Evolutionary conservation across 2,888 invertebrate genomes (phyloP).

Genomic region (Apamea monoglypha): DNA sequence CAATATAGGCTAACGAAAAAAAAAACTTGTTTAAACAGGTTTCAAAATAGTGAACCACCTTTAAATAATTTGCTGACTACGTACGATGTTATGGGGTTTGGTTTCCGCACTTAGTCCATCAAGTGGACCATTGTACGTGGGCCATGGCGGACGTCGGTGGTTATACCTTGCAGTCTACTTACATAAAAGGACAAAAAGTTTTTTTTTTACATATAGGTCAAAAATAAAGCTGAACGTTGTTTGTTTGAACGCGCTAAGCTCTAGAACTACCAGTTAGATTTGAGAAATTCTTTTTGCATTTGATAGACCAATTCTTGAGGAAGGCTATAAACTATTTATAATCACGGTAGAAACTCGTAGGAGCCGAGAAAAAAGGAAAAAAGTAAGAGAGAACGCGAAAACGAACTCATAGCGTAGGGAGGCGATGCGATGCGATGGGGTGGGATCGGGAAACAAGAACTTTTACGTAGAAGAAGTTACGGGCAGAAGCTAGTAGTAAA

Average conservation of each 20-base stretch:
- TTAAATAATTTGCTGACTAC: not conserved
- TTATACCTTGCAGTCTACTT: no score
- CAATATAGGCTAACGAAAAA: no score
- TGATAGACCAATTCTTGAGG: not conserved
- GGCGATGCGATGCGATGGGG: not conserved
- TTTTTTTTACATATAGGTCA: no score
- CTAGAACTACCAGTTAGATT: no score
- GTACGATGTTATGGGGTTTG: no score
- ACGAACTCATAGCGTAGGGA: not conserved
- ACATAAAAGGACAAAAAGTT: no score
- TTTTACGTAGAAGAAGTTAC: not conserved
- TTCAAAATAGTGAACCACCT: not conserved
- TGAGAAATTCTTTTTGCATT: no score
- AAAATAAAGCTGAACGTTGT: not conserved
- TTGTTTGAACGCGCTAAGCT: not conserved
- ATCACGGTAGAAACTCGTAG: not conserved
- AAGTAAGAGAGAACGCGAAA: not conserved
- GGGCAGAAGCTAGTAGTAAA: not conserved
- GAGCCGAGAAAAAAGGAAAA: not conserved
- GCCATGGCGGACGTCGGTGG: no score
- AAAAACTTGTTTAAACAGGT: no score
- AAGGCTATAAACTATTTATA: not conserved
- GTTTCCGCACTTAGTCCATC: not conserved
- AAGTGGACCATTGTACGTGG: no score
- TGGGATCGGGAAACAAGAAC: not conserved